These are phyloP conservation scores for Calliopsis andreniformis DNA, from an alignment of 1,140 invertebrate genomes.

Conservation along the genomic window DNA sequence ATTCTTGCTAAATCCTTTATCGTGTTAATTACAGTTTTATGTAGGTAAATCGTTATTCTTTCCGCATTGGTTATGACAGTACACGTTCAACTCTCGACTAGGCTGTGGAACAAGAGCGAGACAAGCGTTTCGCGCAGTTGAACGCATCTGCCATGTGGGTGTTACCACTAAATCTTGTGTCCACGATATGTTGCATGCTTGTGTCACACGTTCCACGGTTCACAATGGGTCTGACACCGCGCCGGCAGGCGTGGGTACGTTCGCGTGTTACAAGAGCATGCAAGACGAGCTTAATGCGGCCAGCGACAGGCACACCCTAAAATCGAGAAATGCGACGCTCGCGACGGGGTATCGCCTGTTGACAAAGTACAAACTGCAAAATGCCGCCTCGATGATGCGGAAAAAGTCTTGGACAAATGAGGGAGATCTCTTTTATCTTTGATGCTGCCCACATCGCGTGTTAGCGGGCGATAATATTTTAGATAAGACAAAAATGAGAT, in stretches of 20 bases:
- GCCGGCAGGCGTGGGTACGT: constrained; percentile 15
- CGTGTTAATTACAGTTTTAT: too few relatives aligned
- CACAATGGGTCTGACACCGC: constrained; percentile 54
- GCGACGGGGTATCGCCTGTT: constrained; percentile 15
- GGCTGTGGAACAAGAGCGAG: background rate
- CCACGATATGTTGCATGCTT: constrained; percentile 69
- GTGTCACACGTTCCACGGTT: constrained; percentile 59
- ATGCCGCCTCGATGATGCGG: constrained; percentile 20
- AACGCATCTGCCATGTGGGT: constrained; percentile 75
- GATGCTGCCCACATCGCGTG: background rate
- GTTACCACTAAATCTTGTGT: constrained; percentile 71
- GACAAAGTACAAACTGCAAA: constrained; percentile 23
- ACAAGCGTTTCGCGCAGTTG: constrained; percentile 60
- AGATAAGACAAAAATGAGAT: too few relatives aligned
- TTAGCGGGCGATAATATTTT: too few relatives aligned
- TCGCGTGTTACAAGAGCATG: constrained; percentile 36
- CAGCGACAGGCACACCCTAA: constrained; percentile 69
- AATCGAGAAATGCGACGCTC: constrained; percentile 55
- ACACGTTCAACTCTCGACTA: background rate
- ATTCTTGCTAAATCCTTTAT: too few relatives aligned
- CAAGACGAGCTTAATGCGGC: constrained; percentile 54
- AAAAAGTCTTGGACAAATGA: constrained; percentile 36
- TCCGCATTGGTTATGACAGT: too few relatives aligned
- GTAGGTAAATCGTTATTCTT: too few relatives aligned
- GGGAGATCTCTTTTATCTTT: background rate